These are phyloP conservation scores for Resseliella maxima DNA, from an alignment of 2,888 invertebrate genomes.

Conservation along the genomic window DNA sequence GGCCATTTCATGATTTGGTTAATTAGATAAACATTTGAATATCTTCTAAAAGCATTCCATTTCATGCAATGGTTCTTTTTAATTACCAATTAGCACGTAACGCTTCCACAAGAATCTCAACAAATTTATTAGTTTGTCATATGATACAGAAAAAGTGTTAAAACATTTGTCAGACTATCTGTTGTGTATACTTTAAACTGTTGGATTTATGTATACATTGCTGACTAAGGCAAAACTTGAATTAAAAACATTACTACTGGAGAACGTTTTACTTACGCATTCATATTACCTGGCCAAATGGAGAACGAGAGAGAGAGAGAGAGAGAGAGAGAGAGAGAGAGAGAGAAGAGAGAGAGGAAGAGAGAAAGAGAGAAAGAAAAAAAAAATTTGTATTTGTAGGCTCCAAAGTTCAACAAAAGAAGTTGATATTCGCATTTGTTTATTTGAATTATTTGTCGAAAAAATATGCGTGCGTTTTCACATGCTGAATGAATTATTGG, in stretches of 20 bases:
- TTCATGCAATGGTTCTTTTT: not conserved
- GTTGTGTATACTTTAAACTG: not conserved
- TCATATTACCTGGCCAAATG: not conserved
- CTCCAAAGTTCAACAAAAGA: constrained; percentile 33
- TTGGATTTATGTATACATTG: too few species aligned
- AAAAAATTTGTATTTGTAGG: not conserved
- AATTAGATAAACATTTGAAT: constrained; percentile 20
- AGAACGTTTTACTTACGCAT: constrained; percentile 16
- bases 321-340: too few species aligned
- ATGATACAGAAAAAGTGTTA: not conserved
- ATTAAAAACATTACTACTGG: not conserved
- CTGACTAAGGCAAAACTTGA: not conserved
- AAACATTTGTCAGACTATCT: not conserved
- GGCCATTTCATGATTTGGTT: constrained; percentile 12
- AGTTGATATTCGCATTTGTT: not conserved
- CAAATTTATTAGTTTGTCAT: not conserved
- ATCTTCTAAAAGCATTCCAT: not conserved
- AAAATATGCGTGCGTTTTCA: constrained; percentile 50
- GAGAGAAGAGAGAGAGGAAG: too few species aligned
- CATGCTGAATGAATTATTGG: not conserved
- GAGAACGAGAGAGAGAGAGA: too few species aligned
- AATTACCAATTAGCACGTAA: not conserved
- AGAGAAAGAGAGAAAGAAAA: not conserved
- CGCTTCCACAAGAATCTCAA: not conserved
- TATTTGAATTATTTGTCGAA: not conserved